Base-by-base conservation (phyloP, 2,113 vertebrate genomes). In the Osmerus eperlanus region DNA sequence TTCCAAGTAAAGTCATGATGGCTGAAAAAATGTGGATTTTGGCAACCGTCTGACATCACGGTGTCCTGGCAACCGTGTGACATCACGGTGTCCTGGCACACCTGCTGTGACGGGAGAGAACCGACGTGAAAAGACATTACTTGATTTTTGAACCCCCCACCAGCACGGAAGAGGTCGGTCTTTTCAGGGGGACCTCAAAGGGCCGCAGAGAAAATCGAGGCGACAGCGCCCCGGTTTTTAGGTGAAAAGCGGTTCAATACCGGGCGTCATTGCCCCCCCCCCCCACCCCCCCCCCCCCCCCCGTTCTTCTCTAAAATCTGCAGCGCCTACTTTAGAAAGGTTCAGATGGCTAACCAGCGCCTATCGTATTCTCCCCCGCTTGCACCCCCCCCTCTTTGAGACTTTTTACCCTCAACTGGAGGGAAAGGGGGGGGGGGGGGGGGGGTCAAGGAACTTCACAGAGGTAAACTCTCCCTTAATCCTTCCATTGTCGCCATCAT, bases 391-490 rank as follows among this genome's bases (percentile, higher is more conserved):
- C 88, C 89, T 94, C 92, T 91, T 93, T 90, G 92, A 36, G 36
- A 73, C 59, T 78, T 89, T 89, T 88, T 81, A 83, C 72, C 88
- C 89, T 92, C 89, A 85, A 88, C 86, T 41, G 36, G 81, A 85
- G 67, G 81, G 84, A 86, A 76, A 77, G 84, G 85, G 90, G 91
- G 92, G 90, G 90, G 93, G 93, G 89, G 89, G 90, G 86, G 91
- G 93, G 90, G 70, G 91, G 91, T 91, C 92, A 80, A 89, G 88
- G 92, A 91, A 94, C 91, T 91, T 85, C 91, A 89, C 91, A 93
- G 93, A 91, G 95, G 95, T 96, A 95, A 97, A 97, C 95, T 96
- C 95, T 84, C 95, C 91, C 93, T 92, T 98, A 99, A 99, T 99
- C 97, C 96, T 74, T 85, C 95, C 94, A 96, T 98, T 98, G 96